Base-by-base conservation (phyloP, 1,140 invertebrate species). In the Drosophila nebulosa region DNA sequence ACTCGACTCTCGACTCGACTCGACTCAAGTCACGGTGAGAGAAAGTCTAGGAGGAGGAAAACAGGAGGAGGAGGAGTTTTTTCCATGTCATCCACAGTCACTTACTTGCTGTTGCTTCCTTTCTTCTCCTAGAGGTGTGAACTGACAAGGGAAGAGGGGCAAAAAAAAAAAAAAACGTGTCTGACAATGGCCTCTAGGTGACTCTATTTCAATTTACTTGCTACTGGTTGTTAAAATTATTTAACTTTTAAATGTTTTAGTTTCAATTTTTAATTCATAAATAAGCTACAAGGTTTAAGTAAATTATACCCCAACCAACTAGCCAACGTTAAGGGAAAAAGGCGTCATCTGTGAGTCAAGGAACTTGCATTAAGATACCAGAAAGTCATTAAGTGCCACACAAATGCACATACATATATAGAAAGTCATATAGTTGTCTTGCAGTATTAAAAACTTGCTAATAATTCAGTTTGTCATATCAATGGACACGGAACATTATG, bases 141-240 rank as follows among this genome's bases (percentile, higher is more conserved):
- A 30, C n/a, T n/a, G n/a, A 36, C 35, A 36, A 36, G 35, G 4
- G 35, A 3, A 2, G 4, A 21, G 18, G 39, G 10, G 24, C 24
- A 14, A 12, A 4, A 12, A 36, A 3, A 36, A n/a, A 21, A 16
- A 39, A 46, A 55, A 55, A 55, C 26, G 70, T 36, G 56, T 67
- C 71, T 74, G 71, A 74, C 70, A 74, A 74, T 74, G 10, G 70
- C 71, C 71, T 66, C 36, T 16, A 35, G 71, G 62, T 51, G 63
- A 74, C 63, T 74, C 57, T 74, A 26, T 53, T 74, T 67, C 70
- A 74, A 63, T 71, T 67, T 50, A 21, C 35, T 67, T 50, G 16
- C 35, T 12, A 35, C 26, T 55, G 52, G 36, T 18, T 60, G 21
- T 16, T 42, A 26, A 14, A 12, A 50, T 56, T 36, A 39, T 46